Evolutionary conservation across 2,888 invertebrate genomes (phyloP).

Genomic region (Galerucella pusilla): DNA sequence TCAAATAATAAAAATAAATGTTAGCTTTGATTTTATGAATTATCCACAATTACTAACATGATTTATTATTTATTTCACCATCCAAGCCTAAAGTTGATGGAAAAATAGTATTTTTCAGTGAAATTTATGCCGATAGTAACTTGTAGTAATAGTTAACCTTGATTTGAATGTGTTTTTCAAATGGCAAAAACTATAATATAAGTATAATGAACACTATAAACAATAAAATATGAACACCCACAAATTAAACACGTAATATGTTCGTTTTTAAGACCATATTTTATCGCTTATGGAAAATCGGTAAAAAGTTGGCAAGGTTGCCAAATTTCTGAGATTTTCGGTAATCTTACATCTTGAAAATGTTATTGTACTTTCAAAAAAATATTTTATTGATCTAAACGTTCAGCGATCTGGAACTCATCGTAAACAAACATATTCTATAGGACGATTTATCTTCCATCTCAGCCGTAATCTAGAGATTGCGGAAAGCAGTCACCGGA

Average conservation of each 20-base stretch:
- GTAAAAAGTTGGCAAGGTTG: background rate
- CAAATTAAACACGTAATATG: background rate
- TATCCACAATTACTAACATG: too few relatives aligned
- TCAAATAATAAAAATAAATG: too few relatives aligned
- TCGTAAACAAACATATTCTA: background rate
- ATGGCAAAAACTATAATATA: background rate
- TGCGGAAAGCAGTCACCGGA: slow-evolving; percentile 18
- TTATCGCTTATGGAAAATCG: background rate
- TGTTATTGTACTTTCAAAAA: too few relatives aligned
- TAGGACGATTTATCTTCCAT: background rate
- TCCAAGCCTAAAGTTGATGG: too few relatives aligned
- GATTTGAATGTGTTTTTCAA: background rate
- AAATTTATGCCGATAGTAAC: background rate
- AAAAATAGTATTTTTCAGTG: background rate
- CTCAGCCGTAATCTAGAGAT: slow-evolving; percentile 12
- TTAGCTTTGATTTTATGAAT: too few relatives aligned
- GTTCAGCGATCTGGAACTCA: too few relatives aligned
- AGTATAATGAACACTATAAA: background rate
- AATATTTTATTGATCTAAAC: background rate
- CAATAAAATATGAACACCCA: background rate
- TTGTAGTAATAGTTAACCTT: background rate
- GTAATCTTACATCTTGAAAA: background rate
- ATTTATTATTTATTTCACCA: too few relatives aligned
- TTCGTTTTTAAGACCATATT: background rate
- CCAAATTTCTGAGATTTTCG: background rate